A percentile compares a stretch with the other conserved stretches of the same genome.
Evolutionary conservation across 2,888 invertebrate species (phyloP).

Genomic region (Tetragnatha montana): DNA sequence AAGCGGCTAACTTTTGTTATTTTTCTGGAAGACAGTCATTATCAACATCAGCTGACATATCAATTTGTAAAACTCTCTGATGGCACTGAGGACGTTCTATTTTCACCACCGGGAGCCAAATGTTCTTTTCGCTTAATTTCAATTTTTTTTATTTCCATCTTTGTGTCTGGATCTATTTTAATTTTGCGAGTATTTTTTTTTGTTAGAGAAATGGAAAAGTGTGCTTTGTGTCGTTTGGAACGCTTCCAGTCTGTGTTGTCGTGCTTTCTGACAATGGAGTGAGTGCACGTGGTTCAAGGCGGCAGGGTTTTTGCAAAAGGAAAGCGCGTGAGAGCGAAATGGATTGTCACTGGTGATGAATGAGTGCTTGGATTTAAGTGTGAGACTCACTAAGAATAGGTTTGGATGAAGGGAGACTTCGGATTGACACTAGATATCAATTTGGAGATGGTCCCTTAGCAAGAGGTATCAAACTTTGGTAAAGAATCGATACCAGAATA

Average conservation of each 20-base stretch:
- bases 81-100: conserved; percentile 1
- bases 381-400: no score
- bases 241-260: neutral
- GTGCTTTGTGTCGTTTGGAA: neutral
- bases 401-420: no score
- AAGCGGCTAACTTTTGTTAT: neutral
- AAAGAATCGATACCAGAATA: no score
- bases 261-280: neutral
- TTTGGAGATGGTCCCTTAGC: no score
- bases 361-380: neutral
- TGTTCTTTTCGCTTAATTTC: neutral
- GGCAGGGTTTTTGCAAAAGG: neutral
- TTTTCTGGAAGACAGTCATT: conserved; percentile 8
- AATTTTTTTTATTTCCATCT: neutral
- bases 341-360: no score
- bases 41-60: conserved; percentile 18
- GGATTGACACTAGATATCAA: no score
- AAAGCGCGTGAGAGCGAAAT: no score
- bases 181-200: neutral
- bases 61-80: conserved; percentile 11
- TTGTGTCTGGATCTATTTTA: neutral
- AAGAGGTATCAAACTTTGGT: no score
- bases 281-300: neutral
- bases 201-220: neutral
- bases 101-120: neutral